Base-by-base conservation (phyloP, 1,140 invertebrate genomes). In the Trialeurodes vaporariorum region DNA sequence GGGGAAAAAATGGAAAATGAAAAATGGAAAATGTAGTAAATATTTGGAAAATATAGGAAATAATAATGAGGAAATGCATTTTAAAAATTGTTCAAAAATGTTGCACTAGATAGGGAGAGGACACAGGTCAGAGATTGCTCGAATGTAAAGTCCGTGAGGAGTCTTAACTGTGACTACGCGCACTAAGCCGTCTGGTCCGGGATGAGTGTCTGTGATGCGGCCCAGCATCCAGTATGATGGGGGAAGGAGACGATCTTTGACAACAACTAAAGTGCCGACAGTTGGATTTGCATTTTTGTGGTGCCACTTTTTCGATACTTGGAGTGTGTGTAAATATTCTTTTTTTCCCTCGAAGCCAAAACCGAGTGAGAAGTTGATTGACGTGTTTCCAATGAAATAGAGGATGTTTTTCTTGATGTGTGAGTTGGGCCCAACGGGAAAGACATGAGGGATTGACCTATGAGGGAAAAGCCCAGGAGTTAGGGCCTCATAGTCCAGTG, bases 401-500 rank as follows among this genome's bases (percentile, higher is more conserved):
- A 25, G 70, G 64, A 66, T 74, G 75, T 22, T 61, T 21, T n/a
- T n/a, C n/a, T n/a, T n/a, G n/a, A 24, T 70, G 27, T 27, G 22
- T 61, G 1, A 75, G n/a, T 58, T 73, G n/a, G 71, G 27, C 75
- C 71, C 67, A 71, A 71, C 17, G 76, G 77, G 76, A 71, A 40
- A 70, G 72, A 67, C 64, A 68, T 70, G 75, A 77, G 61, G 70
- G 74, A 68, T 64, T 24, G 1, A 58, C 70, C 70, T 61, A 76
- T 75, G 0, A 76, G 77, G 66, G 66, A 78, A 77, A 70, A 78
- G 76, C 2, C 73, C 70, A 17, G 77, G 75, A 12, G 74, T 77
- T 17, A 77, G 40, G 0, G 72, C 66, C 27, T 49, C 23, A 40
- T 71, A 63, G 63, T 77, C 74, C 26, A 71, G 68, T 2, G 75